Evolutionary conservation across 2,797 vertebrate genomes (phyloP), one percentile per base, ranked within the genome.

Genomic region (Lophotriccus pileatus): DNA sequence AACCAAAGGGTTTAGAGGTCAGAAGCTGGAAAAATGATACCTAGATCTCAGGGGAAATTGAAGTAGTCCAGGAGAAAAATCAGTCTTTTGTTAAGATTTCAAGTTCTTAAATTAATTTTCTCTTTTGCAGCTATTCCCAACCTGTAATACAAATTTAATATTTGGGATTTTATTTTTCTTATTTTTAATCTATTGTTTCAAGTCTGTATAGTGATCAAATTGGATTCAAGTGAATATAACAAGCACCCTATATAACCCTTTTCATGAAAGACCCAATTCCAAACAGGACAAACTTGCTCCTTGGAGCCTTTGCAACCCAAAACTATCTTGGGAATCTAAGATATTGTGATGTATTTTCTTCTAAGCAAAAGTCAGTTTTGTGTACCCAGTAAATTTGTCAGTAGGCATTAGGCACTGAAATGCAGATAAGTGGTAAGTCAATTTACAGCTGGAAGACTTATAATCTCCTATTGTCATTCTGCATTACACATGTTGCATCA

Each of bases 1-100:
- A 87, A 55, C 5, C 0, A 4, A 76, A 59, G 8, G 6, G 3
- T 2, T 28, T 77, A 2, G 0, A 1, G 8, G 6, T 50, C 3
- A 74, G 14, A 58, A 2, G 2, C 0, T 47, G 13, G 24, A 56
- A 60, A 78, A 78, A 53, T 15, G 24, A 80, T 1, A 37, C 19
- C 12, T 62, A 39, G 56, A 3, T 64, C 17, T 56, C 50, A 64
- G 41, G 14, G 6, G 14, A 77, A 80, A 53, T 6, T 37, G 28
- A 60, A 60, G 28, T 4, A 52, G 6, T 7, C 28, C 44, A 68
- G 41, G 34, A 82, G 34, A 34, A 68, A 79, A 80, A 50, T 23
- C 23, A 44, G 22, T 58, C 6, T 28, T 68, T 63, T 62, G 6
- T n/a, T 68, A 64, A 39, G 24, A 49, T 12, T 75, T 32, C 10